Evolutionary conservation across 2,797 vertebrate species (phyloP), one percentile per base, ranked within the genome.

Genomic region (Malacoctenus gilli): DNA sequence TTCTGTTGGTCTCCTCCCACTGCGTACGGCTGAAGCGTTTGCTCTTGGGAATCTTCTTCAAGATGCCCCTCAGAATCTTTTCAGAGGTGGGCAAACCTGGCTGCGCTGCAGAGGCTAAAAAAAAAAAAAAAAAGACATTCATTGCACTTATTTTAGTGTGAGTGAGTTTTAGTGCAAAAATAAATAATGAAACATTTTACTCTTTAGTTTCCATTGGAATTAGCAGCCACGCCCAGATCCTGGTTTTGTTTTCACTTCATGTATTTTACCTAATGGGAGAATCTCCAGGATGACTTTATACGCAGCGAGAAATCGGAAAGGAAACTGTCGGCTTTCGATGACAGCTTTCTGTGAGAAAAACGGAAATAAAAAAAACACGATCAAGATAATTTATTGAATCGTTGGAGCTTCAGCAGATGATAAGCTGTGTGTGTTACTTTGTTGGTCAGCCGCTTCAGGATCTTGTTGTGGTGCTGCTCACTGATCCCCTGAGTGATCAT

Each of bases 251-350:
- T 11, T 2, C 7, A 19, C 14, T n/a, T 19, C 15, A 19, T 32
- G 55, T 4, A 3, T 53, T 86, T 88, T 68, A 93, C 92, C 83
- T 5, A 77, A 37, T 49, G 4, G 9, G 3, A 80, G 79, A 18
- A 96, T 85, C 62, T 89, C 72, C 83, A 89, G 61, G 51, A 96
- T 83, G 68, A 92, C 90, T 86, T 95, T 95, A 50, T 94, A 93
- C 12, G 95, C 95, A 16, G 94, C 84, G 4, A 96, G 92, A 81
- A 96, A 96, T 10, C 94, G 89, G 69, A 95, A 93, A 10, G 95
- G 95, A 59, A 96, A 93, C 82, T 95, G 94, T 8, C 91, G 89
- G 77, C 95, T 96, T 76, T 88, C 88, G 43, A 94, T 84, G 13
- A 96, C 90, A 0, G 91, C 89, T 19, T 90, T 91, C 94, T 95